These are phyloP conservation scores for Yponomeuta evonymella DNA, from an alignment of 2,888 invertebrate species.

Conservation along the genomic window DNA sequence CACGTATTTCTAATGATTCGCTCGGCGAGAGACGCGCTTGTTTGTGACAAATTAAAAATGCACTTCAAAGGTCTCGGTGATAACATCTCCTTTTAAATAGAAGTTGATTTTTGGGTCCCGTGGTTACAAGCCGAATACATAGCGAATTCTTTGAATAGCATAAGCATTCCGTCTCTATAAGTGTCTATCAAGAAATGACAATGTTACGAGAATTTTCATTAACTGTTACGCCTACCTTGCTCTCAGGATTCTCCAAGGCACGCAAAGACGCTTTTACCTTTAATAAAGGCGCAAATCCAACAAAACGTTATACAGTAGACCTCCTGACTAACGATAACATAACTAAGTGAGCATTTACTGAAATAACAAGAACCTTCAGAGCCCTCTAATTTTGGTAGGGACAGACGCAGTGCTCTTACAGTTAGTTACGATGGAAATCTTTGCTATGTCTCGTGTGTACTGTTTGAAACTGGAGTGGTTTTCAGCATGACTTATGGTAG, in stretches of 20 bases:
- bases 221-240: no score
- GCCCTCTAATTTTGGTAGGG: background rate
- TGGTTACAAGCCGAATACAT: no score
- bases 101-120: no score
- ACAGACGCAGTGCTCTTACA: background rate
- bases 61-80: constrained; percentile 14
- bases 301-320: constrained; percentile 28
- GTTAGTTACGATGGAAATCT: no score
- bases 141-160: no score
- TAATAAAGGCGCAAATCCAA: constrained; percentile 18
- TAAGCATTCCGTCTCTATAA: no score
- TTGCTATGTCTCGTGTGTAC: no score
- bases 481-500: no score
- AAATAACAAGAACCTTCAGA: constrained; percentile 24
- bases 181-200: no score
- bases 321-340: constrained; percentile 21
- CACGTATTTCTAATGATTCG: constrained; percentile 17
- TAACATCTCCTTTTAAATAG: background rate
- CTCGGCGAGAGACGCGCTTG: background rate
- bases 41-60: constrained; percentile 16
- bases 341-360: constrained; percentile 29
- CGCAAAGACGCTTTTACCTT: constrained; percentile 18
- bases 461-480: no score
- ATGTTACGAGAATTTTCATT: no score
- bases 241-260: background rate